Base-by-base conservation (phyloP, 2,888 invertebrate species). In the Euspilapteryx auroguttella region DNA sequence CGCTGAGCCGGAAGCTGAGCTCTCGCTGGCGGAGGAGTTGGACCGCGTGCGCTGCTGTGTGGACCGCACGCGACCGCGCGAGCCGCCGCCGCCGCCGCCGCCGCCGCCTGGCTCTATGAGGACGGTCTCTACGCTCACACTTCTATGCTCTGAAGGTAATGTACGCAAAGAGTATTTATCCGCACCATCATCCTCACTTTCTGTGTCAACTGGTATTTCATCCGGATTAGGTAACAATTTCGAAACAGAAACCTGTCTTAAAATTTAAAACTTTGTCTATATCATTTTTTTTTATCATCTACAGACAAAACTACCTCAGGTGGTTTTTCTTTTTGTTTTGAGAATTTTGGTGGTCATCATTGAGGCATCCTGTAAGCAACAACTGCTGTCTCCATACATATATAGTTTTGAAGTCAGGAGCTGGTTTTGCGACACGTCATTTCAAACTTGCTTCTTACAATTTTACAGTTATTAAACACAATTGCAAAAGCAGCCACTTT, bases 351-450 rank as follows among this genome's bases (percentile, higher is more conserved):
- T 77, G 77, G 29, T 51, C 36, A 39, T 77, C 75, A 36, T 58
- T 49, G 38, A 77, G 45, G 41, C 77, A 77, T 3, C 77, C 77
- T 28, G 64, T 68, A 5, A 36, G 34, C 22, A 76, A 34, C 14
- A 77, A 53, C 10, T 55, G 45, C 37, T 69, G 65, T 32, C 73
- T 51, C 75, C 71, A 76, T 17, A 48, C 46, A 57, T 69, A 77
- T 35, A 77, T 66, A 24, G 73, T 75, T 42, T 73, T 61, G 33
- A 65, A 73, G 43, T 76, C 73, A 23, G 77, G 77, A 27, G 76
- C 73, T 22, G 68, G 69, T n/a, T n/a, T n/a, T n/a, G n/a, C n/a
- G n/a, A n/a, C n/a, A n/a, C n/a, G n/a, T n/a, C n/a, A 46, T 35
- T 44, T 73, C 61, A 59, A 77, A 77, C 39, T 54, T 64, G 1